Conservation (phyloP, 2,888 invertebrate species). For the Callyntrura guangdongensis region DNA sequence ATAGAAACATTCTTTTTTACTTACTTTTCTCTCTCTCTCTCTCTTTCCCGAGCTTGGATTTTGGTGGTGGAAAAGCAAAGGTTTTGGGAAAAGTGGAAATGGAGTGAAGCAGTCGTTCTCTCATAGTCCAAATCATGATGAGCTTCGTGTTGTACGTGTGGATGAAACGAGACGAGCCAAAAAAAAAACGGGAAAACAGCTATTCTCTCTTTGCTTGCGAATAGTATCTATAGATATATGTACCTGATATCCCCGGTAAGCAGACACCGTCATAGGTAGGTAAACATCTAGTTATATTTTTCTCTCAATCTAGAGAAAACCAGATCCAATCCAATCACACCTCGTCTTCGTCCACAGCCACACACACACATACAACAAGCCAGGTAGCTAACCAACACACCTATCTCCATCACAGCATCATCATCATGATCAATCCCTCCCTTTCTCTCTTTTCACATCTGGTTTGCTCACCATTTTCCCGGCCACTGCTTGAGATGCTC, state of each 20-base stretch:
- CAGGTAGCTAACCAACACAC: background rate
- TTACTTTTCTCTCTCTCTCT: background rate
- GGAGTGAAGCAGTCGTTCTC: constrained; percentile 35
- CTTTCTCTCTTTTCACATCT: constrained; percentile 37
- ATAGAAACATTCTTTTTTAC: no score
- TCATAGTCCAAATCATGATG: constrained; percentile 2
- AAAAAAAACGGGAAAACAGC: no score
- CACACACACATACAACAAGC: background rate
- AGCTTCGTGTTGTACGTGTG: constrained; percentile 10
- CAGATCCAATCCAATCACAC: constrained; percentile 75
- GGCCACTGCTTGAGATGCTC: background rate
- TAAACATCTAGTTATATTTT: no score
- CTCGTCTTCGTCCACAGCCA: constrained; percentile 55
- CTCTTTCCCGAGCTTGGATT: background rate
- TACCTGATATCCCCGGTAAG: background rate
- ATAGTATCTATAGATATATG: no score
- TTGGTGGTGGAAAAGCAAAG: background rate
- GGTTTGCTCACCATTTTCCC: constrained; percentile 30
- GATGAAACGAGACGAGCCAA: constrained; percentile 19
- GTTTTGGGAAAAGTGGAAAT: constrained; percentile 4
- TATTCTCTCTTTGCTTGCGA: no score
- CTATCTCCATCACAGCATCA: constrained; percentile 57
- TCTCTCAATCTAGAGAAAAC: no score
- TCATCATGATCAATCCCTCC: constrained; percentile 82
- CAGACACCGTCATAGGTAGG: constrained; percentile 1